Percentiles rank a stretch among this genome's conserved stretches.
Conservation (phyloP, 2,113 vertebrate genomes). For the Mugil cephalus region DNA sequence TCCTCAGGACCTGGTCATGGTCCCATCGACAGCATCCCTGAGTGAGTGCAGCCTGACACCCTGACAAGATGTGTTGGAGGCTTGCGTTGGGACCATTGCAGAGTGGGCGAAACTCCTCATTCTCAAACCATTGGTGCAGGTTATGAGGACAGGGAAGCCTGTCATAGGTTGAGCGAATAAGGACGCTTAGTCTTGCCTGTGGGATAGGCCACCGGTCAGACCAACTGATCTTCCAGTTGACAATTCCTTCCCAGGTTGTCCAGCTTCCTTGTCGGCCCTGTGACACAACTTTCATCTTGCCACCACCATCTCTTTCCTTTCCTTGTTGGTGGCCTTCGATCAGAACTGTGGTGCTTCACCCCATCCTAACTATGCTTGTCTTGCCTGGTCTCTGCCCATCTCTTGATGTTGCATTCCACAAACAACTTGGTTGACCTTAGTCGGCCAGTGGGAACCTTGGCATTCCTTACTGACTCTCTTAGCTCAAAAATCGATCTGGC, state of each 20-base stretch:
- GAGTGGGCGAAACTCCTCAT: background rate
- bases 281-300: slow-evolving; percentile 12
- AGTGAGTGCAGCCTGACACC: too few relatives aligned
- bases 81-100: background rate
- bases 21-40: too few relatives aligned
- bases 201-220: slow-evolving; percentile 25
- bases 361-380: background rate
- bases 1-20: too few relatives aligned
- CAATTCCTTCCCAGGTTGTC: slow-evolving; percentile 27
- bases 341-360: background rate
- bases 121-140: background rate
- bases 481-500: too few relatives aligned
- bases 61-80: background rate
- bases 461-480: too few relatives aligned
- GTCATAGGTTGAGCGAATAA: slow-evolving; percentile 17
- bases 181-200: slow-evolving; percentile 29
- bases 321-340: background rate
- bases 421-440: too few relatives aligned
- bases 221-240: slow-evolving; percentile 9
- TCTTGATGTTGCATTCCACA: slow-evolving; percentile 1
- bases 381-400: background rate
- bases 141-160: slow-evolving; percentile 11
- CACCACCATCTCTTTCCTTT: slow-evolving; percentile 6
- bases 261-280: slow-evolving; percentile 31
- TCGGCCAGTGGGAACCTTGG: too few relatives aligned